phyloP scores from a whole-genome alignment of 2,113 vertebrate genomes.

The Pseudopodoces humilis region DNA sequence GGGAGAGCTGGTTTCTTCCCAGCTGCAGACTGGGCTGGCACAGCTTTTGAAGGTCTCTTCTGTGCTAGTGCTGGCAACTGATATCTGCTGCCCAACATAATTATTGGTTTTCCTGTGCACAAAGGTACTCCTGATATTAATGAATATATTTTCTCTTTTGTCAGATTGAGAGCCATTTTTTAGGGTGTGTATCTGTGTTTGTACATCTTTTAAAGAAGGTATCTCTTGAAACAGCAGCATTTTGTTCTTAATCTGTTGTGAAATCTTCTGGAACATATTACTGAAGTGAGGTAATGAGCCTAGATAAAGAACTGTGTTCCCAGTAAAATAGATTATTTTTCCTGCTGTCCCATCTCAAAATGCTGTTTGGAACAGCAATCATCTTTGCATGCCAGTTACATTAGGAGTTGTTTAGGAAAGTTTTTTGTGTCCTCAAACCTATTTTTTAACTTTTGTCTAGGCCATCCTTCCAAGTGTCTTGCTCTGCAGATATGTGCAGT shows the following conservation, averaged over 20 bases:
- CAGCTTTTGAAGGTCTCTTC: neutral
- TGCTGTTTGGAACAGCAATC: neutral
- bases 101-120: neutral
- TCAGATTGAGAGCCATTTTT: neutral
- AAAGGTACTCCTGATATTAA: neutral
- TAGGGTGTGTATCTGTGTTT: neutral
- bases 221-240: neutral
- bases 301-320: neutral
- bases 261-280: slow-evolving; percentile 17
- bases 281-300: slow-evolving; percentile 6
- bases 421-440: neutral
- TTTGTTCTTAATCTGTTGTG: neutral
- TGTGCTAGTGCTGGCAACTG: neutral
- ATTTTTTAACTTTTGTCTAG: neutral
- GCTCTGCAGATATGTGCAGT: slow-evolving; percentile 31
- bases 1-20: neutral
- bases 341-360: neutral
- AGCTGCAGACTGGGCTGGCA: neutral
- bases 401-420: neutral
- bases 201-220: neutral
- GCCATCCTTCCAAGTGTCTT: neutral
- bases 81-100: neutral
- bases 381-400: neutral
- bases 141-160: neutral
- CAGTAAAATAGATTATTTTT: neutral